Conservation (phyloP, 2,888 invertebrate species). For the Scaptomyza parva region DNA sequence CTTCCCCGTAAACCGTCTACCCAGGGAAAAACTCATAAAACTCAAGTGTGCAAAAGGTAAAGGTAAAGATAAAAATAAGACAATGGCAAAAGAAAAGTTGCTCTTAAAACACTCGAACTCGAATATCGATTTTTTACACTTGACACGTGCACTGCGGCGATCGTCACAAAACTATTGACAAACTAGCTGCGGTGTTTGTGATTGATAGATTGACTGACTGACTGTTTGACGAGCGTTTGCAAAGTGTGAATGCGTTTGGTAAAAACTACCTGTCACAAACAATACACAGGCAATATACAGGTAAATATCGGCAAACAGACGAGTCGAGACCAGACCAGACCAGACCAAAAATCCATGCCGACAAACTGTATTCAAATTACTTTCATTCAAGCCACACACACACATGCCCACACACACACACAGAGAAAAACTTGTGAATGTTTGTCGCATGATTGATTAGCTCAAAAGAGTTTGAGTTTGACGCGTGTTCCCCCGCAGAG, state of each 20-base stretch:
- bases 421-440: constrained; percentile 48
- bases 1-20: constrained; percentile 37
- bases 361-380: constrained; percentile 68
- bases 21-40: constrained; percentile 44
- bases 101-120: constrained; percentile 22
- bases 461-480: constrained; percentile 31
- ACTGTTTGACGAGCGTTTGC: constrained; percentile 35
- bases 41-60: constrained; percentile 54
- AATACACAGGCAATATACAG: constrained; percentile 35
- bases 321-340: background rate
- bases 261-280: constrained; percentile 50
- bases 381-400: constrained; percentile 61
- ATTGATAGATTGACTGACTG: constrained; percentile 24
- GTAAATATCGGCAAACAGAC: constrained; percentile 28
- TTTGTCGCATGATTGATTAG: constrained; percentile 66
- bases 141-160: constrained; percentile 65
- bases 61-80: constrained; percentile 10
- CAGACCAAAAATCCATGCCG: constrained; percentile 41
- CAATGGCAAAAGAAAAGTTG: constrained; percentile 31
- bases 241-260: constrained; percentile 58
- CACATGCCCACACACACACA: constrained; percentile 10
- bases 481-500: constrained; percentile 31
- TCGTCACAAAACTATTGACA: constrained; percentile 44
- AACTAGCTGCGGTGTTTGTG: constrained; percentile 12
- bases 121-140: constrained; percentile 42